Conservation (phyloP, 2,888 invertebrate species). For the Achlya flavicornis region DNA sequence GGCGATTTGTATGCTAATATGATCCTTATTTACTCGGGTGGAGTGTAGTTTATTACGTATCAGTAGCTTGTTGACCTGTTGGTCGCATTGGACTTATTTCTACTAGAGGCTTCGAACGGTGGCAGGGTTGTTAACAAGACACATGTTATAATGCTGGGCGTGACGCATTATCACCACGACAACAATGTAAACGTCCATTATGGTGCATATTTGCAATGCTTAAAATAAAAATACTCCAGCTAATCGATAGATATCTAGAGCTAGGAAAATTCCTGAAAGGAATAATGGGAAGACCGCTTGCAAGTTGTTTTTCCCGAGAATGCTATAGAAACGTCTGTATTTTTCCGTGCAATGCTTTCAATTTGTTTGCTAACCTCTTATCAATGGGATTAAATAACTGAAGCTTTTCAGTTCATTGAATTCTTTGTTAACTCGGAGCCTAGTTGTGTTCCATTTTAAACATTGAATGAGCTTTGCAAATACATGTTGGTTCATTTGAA, state of each 20-base stretch:
- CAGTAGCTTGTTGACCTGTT: conserved; percentile 49
- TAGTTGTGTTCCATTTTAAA: not conserved
- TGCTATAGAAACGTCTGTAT: not conserved
- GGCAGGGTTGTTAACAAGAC: conserved; percentile 3
- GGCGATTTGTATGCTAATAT: conserved; percentile 31
- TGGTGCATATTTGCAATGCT: not conserved
- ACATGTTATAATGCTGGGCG: not conserved
- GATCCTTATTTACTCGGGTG: conserved; percentile 28
- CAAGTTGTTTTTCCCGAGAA: not conserved
- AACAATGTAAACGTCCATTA: not conserved
- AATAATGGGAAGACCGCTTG: not conserved
- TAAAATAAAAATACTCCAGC: not conserved
- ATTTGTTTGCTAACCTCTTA: not conserved
- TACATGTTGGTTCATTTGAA: not conserved
- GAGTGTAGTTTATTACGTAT: conserved; percentile 18
- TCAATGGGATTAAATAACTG: not conserved
- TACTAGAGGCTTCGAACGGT: conserved; percentile 43
- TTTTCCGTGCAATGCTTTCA: conserved; percentile 5
- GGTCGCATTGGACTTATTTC: conserved; percentile 47
- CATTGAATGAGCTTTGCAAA: not conserved
- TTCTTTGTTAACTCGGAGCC: too few relatives aligned
- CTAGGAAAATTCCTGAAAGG: not conserved
- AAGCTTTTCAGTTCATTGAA: not conserved
- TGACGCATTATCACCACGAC: not conserved
- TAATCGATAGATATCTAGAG: not conserved